Evolutionary conservation across 2,797 vertebrate species (phyloP).

Genomic region (Triplophysa yarkandensis): DNA sequence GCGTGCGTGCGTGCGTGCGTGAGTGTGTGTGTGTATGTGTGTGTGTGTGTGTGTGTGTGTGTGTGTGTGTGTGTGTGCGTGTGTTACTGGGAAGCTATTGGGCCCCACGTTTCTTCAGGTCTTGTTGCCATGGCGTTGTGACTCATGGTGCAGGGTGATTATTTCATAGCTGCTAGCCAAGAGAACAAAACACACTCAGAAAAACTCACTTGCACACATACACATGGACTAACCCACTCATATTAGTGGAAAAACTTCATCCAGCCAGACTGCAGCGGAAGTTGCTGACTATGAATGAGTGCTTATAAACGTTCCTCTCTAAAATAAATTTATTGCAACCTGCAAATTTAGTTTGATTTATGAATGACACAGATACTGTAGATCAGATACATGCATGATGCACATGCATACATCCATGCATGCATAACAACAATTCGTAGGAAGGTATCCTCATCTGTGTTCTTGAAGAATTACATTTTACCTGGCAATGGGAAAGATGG

Average conservation of each 20-base stretch:
- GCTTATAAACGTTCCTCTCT: too few species aligned
- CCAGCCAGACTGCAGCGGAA: background rate
- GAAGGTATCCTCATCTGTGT: slow-evolving; percentile 52
- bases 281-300: background rate
- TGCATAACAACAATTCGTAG: too few species aligned
- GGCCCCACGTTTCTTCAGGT: slow-evolving; percentile 65
- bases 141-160: slow-evolving; percentile 76
- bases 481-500: slow-evolving; percentile 70
- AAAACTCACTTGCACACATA: slow-evolving; percentile 8
- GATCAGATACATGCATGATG: background rate
- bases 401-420: background rate
- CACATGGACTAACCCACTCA: slow-evolving; percentile 1
- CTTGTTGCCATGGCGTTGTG: slow-evolving; percentile 72
- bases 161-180: slow-evolving; percentile 80
- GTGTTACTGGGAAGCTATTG: slow-evolving; percentile 55
- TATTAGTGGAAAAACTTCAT: slow-evolving; percentile 9
- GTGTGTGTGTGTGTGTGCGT: slow-evolving; percentile 46
- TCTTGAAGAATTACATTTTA: slow-evolving; percentile 63
- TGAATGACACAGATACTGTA: background rate
- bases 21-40: slow-evolving; percentile 50
- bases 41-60: slow-evolving; percentile 35
- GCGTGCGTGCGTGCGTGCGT: slow-evolving; percentile 48
- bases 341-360: background rate
- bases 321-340: too few species aligned
- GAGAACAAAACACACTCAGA: slow-evolving; percentile 54